These are phyloP conservation scores for Idris sp. DNA, from an alignment of 1,140 invertebrate species.

Conservation along the genomic window DNA sequence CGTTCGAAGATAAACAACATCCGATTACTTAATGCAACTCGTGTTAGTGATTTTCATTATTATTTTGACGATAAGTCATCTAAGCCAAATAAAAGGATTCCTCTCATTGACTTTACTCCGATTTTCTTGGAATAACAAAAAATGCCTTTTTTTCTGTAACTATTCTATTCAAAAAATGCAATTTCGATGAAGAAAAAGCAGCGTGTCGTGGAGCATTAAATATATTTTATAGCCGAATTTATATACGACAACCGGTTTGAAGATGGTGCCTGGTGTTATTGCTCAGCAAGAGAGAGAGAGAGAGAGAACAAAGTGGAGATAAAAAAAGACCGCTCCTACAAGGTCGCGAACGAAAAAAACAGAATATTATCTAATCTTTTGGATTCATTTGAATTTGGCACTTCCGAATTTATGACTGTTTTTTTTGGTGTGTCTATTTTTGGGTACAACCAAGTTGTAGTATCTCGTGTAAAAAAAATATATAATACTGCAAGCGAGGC, in stretches of 20 bases:
- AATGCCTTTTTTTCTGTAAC: background rate
- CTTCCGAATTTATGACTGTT: constrained; percentile 14
- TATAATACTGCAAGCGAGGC: background rate
- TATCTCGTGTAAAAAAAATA: no score
- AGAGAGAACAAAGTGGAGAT: constrained; percentile 3
- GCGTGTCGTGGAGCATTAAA: constrained; percentile 13
- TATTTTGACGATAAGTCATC: no score
- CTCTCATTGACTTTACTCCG: no score
- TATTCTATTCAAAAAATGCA: constrained; percentile 9
- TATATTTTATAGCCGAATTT: constrained; percentile 51
- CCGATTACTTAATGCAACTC: constrained; percentile 17
- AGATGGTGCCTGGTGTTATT: constrained; percentile 10
- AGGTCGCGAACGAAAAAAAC: constrained; percentile 9
- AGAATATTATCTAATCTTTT: constrained; percentile 29
- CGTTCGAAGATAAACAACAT: constrained; percentile 12
- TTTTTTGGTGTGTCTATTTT: no score
- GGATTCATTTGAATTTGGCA: constrained; percentile 8
- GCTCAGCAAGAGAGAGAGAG: constrained; percentile 23
- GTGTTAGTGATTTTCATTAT: no score
- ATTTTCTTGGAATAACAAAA: no score
- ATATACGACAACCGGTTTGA: constrained; percentile 46
- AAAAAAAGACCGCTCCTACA: constrained; percentile 16
- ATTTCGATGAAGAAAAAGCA: constrained; percentile 8
- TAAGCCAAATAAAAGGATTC: no score
- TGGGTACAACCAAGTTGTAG: no score